phyloP scores from a whole-genome alignment of 2,797 vertebrate species.

The Chelon labrosus region DNA sequence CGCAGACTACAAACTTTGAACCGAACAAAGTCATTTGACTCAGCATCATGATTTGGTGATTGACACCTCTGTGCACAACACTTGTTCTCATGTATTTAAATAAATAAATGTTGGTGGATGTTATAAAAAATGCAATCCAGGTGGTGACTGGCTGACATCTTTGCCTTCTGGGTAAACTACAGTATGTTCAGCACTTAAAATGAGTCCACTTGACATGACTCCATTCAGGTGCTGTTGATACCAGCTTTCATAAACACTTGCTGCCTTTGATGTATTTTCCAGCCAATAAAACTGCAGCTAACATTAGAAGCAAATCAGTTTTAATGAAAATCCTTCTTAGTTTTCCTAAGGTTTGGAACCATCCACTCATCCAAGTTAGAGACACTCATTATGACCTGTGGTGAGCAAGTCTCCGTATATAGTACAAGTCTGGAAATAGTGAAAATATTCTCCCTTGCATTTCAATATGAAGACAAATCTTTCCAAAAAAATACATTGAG shows the following conservation, averaged over 20 bases:
- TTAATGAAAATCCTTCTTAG: slow-evolving; percentile 6
- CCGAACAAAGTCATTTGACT: background rate
- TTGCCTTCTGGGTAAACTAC: too few relatives aligned
- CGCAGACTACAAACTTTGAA: background rate
- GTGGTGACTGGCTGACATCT: too few relatives aligned
- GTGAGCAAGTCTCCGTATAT: background rate
- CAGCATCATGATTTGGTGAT: background rate
- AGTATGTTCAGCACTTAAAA: too few relatives aligned
- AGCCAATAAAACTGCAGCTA: too few relatives aligned
- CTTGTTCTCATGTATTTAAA: background rate
- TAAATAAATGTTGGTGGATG: background rate
- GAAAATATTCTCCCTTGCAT: background rate
- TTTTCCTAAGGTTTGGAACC: slow-evolving; percentile 10
- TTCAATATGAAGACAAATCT: slow-evolving; percentile 12
- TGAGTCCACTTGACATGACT: too few relatives aligned
- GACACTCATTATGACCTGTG: slow-evolving; percentile 26
- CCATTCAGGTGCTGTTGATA: too few relatives aligned
- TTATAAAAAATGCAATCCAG: background rate
- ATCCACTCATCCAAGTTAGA: slow-evolving; percentile 21
- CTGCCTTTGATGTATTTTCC: too few relatives aligned
- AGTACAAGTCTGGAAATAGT: background rate
- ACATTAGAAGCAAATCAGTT: background rate
- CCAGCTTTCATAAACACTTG: too few relatives aligned
- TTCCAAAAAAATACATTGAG: background rate
- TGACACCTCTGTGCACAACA: too few relatives aligned